Conservation (phyloP, 2,797 vertebrate genomes). For the Sebastolobus altivelis region DNA sequence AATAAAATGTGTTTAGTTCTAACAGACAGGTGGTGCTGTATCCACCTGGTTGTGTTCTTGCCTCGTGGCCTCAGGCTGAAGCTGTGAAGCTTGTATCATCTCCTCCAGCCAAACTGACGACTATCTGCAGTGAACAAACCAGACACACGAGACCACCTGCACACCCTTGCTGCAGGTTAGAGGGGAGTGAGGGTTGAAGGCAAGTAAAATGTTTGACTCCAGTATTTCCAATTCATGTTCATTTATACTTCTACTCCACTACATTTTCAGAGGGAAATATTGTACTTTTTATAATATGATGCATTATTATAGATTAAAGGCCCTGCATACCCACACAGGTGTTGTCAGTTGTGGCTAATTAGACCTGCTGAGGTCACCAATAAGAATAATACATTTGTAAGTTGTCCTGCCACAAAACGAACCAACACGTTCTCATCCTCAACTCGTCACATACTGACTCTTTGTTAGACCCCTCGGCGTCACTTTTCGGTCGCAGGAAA, state of each 20-base stretch:
- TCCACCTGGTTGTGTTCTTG: slow-evolving; percentile 25
- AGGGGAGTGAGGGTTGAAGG: background rate
- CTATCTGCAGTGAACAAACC: slow-evolving; percentile 35
- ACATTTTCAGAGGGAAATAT: too few relatives aligned
- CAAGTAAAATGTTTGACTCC: background rate
- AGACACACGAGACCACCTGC: slow-evolving; percentile 17
- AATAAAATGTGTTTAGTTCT: slow-evolving; percentile 12
- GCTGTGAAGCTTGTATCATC: background rate
- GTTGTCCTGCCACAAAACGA: background rate
- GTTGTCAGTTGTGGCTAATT: background rate
- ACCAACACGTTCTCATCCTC: too few relatives aligned
- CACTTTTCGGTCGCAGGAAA: too few relatives aligned
- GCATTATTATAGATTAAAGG: background rate
- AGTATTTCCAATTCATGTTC: background rate
- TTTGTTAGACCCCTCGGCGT: too few relatives aligned
- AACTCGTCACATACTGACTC: too few relatives aligned
- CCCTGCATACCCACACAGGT: background rate
- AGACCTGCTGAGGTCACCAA: background rate
- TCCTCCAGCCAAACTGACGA: slow-evolving; percentile 1
- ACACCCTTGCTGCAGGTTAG: background rate
- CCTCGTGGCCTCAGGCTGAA: slow-evolving; percentile 13
- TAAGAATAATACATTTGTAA: background rate
- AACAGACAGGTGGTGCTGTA: slow-evolving; percentile 59
- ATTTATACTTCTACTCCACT: background rate
- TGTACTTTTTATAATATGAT: too few relatives aligned